phyloP scores from a whole-genome alignment of 2,113 vertebrate genomes.

The Stigmatopora nigra region DNA sequence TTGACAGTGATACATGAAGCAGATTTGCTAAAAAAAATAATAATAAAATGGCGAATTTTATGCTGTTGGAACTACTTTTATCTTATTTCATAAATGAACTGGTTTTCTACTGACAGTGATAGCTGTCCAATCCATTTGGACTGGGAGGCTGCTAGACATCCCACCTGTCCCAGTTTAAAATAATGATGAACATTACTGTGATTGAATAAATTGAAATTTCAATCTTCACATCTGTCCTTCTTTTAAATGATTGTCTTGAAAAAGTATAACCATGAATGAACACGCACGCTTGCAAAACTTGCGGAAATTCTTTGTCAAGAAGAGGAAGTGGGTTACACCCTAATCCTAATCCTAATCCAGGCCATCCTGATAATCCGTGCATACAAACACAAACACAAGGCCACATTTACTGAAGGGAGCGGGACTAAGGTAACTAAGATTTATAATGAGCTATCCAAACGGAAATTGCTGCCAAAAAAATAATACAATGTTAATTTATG shows the following conservation, averaged over 20 bases:
- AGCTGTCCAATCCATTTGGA: too few relatives aligned
- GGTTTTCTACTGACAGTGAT: too few relatives aligned
- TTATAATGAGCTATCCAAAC: background rate
- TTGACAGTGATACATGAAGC: too few relatives aligned
- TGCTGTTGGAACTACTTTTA: too few relatives aligned
- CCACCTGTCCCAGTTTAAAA: too few relatives aligned
- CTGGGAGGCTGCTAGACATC: too few relatives aligned
- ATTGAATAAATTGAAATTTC: background rate
- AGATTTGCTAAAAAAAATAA: too few relatives aligned
- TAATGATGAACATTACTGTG: too few relatives aligned
- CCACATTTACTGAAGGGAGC: conserved; percentile 11
- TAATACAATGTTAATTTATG: background rate
- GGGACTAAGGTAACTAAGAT: background rate
- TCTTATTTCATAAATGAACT: too few relatives aligned
- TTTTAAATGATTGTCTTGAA: background rate
- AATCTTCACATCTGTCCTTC: background rate
- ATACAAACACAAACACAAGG: conserved; percentile 25
- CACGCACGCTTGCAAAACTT: conserved; percentile 3
- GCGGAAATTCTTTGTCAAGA: conserved; percentile 40
- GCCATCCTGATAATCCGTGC: conserved; percentile 44
- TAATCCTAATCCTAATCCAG: conserved; percentile 58
- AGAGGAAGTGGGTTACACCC: conserved; percentile 53
- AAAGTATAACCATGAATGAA: conserved; percentile 7
- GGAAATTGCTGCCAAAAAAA: background rate
- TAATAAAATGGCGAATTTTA: too few relatives aligned